Percentiles rank a stretch among this genome's conserved stretches.
phyloP scores from a whole-genome alignment of 2,113 vertebrate genomes.

The Paraplagusia blochii region DNA sequence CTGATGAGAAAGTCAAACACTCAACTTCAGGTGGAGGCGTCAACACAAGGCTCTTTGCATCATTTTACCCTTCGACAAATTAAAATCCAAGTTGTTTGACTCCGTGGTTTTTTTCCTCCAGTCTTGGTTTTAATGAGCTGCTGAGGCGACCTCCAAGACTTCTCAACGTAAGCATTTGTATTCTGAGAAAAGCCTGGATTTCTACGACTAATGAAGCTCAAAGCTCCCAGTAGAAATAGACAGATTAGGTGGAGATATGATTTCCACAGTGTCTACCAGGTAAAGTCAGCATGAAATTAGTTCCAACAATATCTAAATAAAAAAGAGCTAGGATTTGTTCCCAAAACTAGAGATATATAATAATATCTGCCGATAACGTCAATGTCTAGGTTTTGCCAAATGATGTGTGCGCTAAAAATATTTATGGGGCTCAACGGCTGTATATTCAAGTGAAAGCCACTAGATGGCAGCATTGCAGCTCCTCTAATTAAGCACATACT shows the following conservation, averaged over 20 bases:
- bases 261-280: conserved; percentile 18
- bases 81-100: conserved; percentile 52
- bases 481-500: too few relatives aligned
- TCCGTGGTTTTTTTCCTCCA: conserved; percentile 44
- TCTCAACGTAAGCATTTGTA: conserved; percentile 52
- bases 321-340: too few relatives aligned
- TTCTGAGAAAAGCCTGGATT: conserved; percentile 29
- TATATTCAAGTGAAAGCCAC: too few relatives aligned
- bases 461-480: too few relatives aligned
- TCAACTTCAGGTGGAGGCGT: conserved; percentile 24
- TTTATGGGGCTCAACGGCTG: too few relatives aligned
- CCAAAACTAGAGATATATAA: too few relatives aligned
- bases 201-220: conserved; percentile 55
- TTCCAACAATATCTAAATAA: too few relatives aligned
- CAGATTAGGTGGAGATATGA: conserved; percentile 12
- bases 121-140: conserved; percentile 60
- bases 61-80: conserved; percentile 38
- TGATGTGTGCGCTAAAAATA: too few relatives aligned
- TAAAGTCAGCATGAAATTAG: too few relatives aligned
- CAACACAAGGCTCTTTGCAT: conserved; percentile 18
- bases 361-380: too few relatives aligned
- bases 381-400: too few relatives aligned
- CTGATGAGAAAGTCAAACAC: conserved; percentile 33
- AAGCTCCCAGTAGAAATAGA: conserved; percentile 19
- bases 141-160: conserved; percentile 51